These are phyloP conservation scores for Anneissia japonica DNA, from an alignment of 35 echinoderm and acorn worm species.

Conservation along the genomic window DNA sequence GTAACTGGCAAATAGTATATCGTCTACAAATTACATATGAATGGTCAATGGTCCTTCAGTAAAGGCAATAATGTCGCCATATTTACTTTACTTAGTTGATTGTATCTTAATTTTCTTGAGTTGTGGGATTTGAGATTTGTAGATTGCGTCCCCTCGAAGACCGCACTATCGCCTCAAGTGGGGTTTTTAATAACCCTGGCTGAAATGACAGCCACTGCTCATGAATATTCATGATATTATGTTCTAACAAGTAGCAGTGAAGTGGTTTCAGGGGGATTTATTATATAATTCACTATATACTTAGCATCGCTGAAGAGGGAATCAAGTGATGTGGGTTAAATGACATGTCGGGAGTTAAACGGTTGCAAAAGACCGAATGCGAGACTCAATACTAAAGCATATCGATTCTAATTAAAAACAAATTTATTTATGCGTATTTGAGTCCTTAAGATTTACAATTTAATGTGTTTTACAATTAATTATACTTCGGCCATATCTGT, in stretches of 20 bases:
- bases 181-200: neutral
- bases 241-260: neutral
- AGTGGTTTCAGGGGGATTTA: neutral
- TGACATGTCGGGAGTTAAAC: neutral
- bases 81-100: neutral
- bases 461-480: neutral
- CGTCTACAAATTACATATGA: neutral
- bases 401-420: neutral
- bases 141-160: neutral
- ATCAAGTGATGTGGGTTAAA: neutral
- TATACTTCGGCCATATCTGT: neutral
- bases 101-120: neutral
- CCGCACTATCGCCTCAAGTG: neutral
- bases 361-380: neutral
- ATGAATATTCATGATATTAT: neutral
- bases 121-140: neutral
- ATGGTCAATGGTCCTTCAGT: neutral
- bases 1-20: neutral
- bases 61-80: neutral
- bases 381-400: neutral
- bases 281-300: neutral
- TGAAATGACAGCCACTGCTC: neutral
- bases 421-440: neutral
- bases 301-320: neutral
- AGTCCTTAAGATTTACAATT: neutral